phyloP scores from a whole-genome alignment of 1,140 invertebrate species.

The Nasonia giraulti region DNA sequence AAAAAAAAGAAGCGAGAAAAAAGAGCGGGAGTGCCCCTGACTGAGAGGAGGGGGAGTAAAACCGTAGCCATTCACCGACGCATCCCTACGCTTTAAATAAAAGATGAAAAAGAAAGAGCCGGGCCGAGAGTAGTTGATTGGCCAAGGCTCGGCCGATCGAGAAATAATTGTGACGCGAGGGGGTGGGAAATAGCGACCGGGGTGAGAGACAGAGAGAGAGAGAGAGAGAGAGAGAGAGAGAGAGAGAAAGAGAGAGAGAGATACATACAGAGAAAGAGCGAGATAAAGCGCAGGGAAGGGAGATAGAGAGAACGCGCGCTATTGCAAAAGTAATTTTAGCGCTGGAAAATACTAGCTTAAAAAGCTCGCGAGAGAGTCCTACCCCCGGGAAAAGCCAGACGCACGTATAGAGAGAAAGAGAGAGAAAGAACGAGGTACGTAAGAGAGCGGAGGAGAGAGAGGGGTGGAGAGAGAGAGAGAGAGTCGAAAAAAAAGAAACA shows the following conservation, averaged over 20 bases:
- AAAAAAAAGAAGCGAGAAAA: slow-evolving; percentile 16
- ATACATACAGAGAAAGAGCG: slow-evolving; percentile 26
- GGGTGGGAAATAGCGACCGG: background rate
- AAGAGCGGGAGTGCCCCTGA: background rate
- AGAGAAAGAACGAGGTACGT: slow-evolving; percentile 30
- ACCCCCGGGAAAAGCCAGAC: slow-evolving; percentile 48
- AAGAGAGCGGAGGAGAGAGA: background rate
- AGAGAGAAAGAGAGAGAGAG: too few relatives aligned
- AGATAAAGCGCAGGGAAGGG: slow-evolving; percentile 11
- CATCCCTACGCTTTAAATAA: slow-evolving; percentile 39
- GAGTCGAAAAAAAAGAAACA: slow-evolving; percentile 34
- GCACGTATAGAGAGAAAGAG: slow-evolving; percentile 21
- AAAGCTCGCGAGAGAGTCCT: slow-evolving; percentile 47
- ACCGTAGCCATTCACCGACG: slow-evolving; percentile 21
- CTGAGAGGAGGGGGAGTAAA: background rate
- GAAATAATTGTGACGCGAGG: slow-evolving; percentile 51
- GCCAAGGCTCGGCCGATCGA: slow-evolving; percentile 47
- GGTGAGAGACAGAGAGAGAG: background rate
- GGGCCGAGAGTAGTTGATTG: slow-evolving; percentile 43
- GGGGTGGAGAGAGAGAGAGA: slow-evolving; percentile 13
- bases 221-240: background rate
- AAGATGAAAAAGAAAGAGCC: slow-evolving; percentile 38
- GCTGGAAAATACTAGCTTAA: slow-evolving; percentile 52
- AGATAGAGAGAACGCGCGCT: slow-evolving; percentile 28
- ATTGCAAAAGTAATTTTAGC: slow-evolving; percentile 55